phyloP scores from a whole-genome alignment of 2,797 vertebrate genomes.

The Peromyscus attwateri region DNA sequence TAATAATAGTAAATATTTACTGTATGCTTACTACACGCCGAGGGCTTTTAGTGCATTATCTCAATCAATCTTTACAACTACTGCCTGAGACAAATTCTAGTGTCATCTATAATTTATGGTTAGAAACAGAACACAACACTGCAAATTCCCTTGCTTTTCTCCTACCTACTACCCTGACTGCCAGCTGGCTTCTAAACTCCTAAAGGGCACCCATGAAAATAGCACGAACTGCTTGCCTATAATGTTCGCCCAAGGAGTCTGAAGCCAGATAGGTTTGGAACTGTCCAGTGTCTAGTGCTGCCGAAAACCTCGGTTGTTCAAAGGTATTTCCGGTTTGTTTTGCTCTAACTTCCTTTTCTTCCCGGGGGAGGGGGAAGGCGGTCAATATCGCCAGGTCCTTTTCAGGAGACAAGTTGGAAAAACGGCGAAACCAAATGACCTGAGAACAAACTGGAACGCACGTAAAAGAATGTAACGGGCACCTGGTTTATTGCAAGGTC shows the following conservation, averaged over 20 bases:
- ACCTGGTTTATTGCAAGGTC: background rate
- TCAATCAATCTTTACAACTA: constrained; percentile 53
- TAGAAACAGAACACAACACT: constrained; percentile 1
- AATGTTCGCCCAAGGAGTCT: background rate
- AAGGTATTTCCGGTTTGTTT: constrained; percentile 35
- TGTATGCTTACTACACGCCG: constrained; percentile 21
- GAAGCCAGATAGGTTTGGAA: background rate
- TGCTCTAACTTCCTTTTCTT: background rate
- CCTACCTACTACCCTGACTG: background rate
- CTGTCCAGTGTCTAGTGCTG: constrained; percentile 47
- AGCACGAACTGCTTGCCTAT: background rate
- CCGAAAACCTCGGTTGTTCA: background rate
- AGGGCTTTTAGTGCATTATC: constrained; percentile 50
- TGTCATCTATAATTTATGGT: constrained; percentile 64
- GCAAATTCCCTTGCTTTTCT: constrained; percentile 1
- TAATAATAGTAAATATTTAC: constrained; percentile 10
- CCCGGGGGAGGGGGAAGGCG: too few species aligned
- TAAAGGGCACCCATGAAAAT: constrained; percentile 10
- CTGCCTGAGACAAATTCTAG: background rate
- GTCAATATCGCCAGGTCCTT: background rate
- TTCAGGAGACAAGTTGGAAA: background rate
- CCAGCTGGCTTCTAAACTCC: constrained; percentile 14
- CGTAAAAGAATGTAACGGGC: background rate
- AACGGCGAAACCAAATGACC: background rate
- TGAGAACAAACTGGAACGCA: background rate